Conservation (phyloP, 2,888 invertebrate species). For the Heliconius hortense region DNA sequence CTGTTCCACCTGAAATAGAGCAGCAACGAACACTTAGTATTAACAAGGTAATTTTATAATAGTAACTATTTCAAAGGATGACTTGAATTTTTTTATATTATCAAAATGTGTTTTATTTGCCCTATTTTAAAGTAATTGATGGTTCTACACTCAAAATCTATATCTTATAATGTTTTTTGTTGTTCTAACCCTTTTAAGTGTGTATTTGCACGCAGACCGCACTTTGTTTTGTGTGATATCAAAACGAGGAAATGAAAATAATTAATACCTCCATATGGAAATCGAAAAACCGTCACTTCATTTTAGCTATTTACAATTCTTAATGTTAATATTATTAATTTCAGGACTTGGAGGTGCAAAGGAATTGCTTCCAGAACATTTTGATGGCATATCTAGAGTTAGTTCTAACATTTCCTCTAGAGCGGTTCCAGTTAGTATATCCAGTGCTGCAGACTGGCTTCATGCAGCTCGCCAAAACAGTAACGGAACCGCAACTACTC, state of each 20-base stretch:
- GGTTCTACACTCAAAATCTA: no score
- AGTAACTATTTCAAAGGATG: neutral
- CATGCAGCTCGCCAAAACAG: constrained; percentile 71
- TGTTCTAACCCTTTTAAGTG: no score
- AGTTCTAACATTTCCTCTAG: constrained; percentile 83
- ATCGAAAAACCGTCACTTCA: no score
- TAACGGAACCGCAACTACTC: constrained; percentile 73
- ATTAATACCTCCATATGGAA: no score
- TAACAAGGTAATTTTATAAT: constrained; percentile 84
- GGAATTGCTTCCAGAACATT: constrained; percentile 92
- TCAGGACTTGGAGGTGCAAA: constrained; percentile 92
- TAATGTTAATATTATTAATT: constrained; percentile 34
- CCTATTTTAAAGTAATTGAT: no score
- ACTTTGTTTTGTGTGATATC: no score
- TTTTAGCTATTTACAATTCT: neutral
- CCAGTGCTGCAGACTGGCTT: constrained; percentile 74
- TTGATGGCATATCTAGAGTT: constrained; percentile 93
- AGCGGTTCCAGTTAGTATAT: constrained; percentile 79
- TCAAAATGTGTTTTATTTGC: no score
- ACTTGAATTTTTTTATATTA: neutral
- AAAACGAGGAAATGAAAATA: no score
- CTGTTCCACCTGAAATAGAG: constrained; percentile 91
- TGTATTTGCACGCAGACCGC: no score
- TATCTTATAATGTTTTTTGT: no score
- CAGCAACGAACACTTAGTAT: constrained; percentile 91